Base-by-base conservation (phyloP, 2,888 invertebrate genomes). In the Drosophila hawaiiensis region DNA sequence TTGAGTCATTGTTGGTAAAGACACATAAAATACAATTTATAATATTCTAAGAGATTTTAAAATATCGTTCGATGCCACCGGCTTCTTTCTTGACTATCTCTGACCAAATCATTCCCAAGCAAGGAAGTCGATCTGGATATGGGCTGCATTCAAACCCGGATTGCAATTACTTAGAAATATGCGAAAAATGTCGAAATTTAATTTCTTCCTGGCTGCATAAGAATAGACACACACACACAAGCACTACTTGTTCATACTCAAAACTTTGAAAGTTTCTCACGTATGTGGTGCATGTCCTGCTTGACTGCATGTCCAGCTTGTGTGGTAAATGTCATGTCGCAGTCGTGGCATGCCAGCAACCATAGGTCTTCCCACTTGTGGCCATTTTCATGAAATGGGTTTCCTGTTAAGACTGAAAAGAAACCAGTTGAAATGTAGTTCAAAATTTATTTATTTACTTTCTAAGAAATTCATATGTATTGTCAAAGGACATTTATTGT, bases 101-200 rank as follows among this genome's bases (percentile, higher is more conserved):
- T 63, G 39, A 66, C 29, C 37, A 41, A 39, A 31, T 35, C 31
- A 58, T 19, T 28, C 22, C 12, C 60, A 63, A 47, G 37, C 29
- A 35, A 31, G 9, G 29, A 43, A 39, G 53, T 76, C 76, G 76
- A 73, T 80, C 62, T 58, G 47, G 22, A 62, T 50, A 43, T 58
- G 50, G 50, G 64, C 56, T 63, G 72, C 52, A 64, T 54, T 56
- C 37, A 62, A 63, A 41, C 39, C 43, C 53, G 70, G 73, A 68
- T 76, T 73, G 71, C 81, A 83, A 78, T 76, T 86, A 81, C 82
- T 86, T 76, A 68, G 70, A 79, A 71, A 69, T 74, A 84, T 86
- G 79, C 76, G 76, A 84, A 74, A 70, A 66, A 84, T 79, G 74
- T 79, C 25, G n/a, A 78, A 86, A 89, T 87, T 81, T 69, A 79